A percentile compares a stretch with the other conserved stretches of the same genome.
Conservation (phyloP, 2,113 vertebrate species). For the Oriolus oriolus region DNA sequence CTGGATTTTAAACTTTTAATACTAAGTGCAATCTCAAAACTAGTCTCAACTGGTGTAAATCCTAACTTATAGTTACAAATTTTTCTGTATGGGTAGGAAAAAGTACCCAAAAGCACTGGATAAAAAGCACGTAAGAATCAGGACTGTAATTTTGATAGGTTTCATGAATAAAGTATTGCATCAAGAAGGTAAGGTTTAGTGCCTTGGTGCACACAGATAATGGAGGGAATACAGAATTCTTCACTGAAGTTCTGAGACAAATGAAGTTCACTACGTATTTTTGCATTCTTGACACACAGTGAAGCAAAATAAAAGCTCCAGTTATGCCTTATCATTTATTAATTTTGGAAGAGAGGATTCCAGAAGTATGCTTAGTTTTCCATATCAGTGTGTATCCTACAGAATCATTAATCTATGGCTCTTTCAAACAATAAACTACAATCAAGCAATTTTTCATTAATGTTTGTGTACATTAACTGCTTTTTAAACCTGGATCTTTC, state of each 20-base stretch:
- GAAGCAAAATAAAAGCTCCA: constrained; percentile 3
- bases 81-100: neutral
- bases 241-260: neutral
- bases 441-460: constrained; percentile 36
- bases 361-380: neutral
- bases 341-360: neutral
- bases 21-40: neutral
- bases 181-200: neutral
- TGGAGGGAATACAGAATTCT: neutral
- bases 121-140: neutral
- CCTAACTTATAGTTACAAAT: neutral
- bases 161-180: neutral
- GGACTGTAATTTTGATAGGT: neutral
- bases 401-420: constrained; percentile 41
- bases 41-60: neutral
- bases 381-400: constrained; percentile 28
- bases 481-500: constrained; percentile 40
- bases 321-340: neutral
- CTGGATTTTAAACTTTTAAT: neutral
- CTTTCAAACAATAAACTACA: constrained; percentile 54
- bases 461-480: constrained; percentile 39
- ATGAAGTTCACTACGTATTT: neutral
- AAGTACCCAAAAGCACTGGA: neutral
- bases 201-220: neutral
- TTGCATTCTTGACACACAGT: neutral